These are phyloP conservation scores for Oryzias sinensis DNA, from an alignment of 2,797 vertebrate genomes.

Conservation along the genomic window DNA sequence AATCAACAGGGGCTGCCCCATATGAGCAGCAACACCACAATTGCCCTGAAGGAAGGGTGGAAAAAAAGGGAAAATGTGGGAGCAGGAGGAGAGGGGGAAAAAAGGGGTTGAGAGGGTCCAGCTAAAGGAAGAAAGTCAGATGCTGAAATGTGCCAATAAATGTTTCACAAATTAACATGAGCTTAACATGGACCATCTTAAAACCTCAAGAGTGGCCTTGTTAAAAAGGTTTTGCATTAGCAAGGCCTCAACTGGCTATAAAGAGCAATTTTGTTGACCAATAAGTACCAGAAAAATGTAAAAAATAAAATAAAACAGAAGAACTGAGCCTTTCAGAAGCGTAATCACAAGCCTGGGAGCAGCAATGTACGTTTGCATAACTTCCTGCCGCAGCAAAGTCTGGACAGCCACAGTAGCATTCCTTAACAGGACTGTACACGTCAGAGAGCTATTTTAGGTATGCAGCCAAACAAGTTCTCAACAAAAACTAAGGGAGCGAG, in stretches of 20 bases:
- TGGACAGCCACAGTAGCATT: constrained; percentile 82
- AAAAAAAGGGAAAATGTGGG: constrained; percentile 28
- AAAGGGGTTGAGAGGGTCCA: constrained; percentile 18
- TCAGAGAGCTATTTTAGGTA: constrained; percentile 88
- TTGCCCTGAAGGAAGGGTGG: constrained; percentile 50
- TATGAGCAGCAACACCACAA: constrained; percentile 41
- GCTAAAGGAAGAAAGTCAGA: constrained; percentile 26
- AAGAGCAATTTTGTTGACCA: constrained; percentile 45
- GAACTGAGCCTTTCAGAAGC: constrained; percentile 69
- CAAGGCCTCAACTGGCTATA: constrained; percentile 17
- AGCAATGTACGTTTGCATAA: constrained; percentile 78
- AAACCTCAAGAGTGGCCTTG: constrained; percentile 13
- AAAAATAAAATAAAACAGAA: constrained; percentile 32
- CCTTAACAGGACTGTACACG: constrained; percentile 84
- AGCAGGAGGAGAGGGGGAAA: constrained; percentile 29
- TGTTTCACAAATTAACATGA: constrained; percentile 1
- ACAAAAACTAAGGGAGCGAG: constrained; percentile 70
- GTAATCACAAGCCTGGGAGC: constrained; percentile 75
- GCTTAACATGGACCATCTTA: background rate
- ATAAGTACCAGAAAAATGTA: constrained; percentile 26
- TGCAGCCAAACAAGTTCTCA: constrained; percentile 83
- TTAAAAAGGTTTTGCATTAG: constrained; percentile 24
- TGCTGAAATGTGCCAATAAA: constrained; percentile 15
- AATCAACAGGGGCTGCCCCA: constrained; percentile 29
- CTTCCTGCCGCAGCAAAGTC: constrained; percentile 77